Percentiles rank a stretch among this genome's conserved stretches.
Conservation (phyloP, 2,888 invertebrate species). For the Anthophora plumipes region DNA sequence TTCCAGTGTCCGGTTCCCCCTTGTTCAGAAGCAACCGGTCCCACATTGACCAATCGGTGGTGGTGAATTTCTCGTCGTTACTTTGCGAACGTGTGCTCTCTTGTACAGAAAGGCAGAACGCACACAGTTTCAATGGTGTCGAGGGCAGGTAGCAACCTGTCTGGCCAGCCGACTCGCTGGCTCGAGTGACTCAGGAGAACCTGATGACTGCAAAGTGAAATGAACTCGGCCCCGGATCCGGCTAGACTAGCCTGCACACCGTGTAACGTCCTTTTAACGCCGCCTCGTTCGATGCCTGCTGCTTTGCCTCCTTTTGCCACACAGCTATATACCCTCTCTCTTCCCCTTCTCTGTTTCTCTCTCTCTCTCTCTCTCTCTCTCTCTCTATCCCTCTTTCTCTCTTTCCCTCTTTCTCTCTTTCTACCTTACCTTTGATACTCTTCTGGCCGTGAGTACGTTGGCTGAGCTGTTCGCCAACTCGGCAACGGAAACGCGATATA, state of each 20-base stretch:
- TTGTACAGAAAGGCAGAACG: no score
- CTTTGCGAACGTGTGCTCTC: no score
- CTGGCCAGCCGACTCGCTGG: slow-evolving; percentile 64
- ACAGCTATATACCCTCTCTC: no score
- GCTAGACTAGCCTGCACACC: slow-evolving; percentile 68
- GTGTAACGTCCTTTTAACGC: slow-evolving; percentile 73
- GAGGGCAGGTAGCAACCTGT: slow-evolving; percentile 79
- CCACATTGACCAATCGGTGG: no score
- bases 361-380: neutral
- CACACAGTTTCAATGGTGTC: neutral
- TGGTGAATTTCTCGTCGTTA: no score
- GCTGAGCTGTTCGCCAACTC: slow-evolving; percentile 29
- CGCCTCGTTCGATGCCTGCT: slow-evolving; percentile 38
- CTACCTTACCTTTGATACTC: neutral
- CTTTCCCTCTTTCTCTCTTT: no score
- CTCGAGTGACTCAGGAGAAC: slow-evolving; percentile 80
- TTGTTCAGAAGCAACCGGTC: slow-evolving; percentile 1
- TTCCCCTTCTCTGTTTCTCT: neutral
- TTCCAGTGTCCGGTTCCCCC: no score
- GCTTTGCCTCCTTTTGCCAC: neutral
- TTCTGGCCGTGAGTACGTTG: neutral
- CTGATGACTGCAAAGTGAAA: slow-evolving; percentile 76
- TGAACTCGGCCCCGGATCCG: slow-evolving; percentile 76
- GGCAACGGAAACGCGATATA: slow-evolving; percentile 66
- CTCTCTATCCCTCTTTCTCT: no score